phyloP scores from a whole-genome alignment of 2,113 vertebrate genomes.

The Hemiprocne comata region DNA sequence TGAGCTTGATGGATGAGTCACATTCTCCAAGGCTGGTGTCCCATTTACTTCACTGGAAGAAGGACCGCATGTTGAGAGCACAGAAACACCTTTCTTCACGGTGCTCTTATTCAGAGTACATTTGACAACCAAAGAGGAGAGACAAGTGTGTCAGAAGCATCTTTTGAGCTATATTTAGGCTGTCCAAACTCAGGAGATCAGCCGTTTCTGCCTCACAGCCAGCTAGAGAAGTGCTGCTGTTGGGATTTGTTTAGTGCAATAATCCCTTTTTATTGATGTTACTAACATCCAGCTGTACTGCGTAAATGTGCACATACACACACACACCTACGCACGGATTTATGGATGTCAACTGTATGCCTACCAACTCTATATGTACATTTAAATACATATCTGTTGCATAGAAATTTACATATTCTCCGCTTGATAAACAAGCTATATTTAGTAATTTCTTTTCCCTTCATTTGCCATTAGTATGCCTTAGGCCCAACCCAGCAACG shows the following conservation, averaged over 20 bases:
- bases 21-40: slow-evolving; percentile 13
- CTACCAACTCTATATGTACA: neutral
- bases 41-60: neutral
- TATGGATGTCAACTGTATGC: neutral
- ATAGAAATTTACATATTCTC: neutral
- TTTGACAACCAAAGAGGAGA: slow-evolving; percentile 3
- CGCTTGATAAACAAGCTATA: neutral
- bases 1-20: neutral
- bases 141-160: neutral
- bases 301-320: neutral
- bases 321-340: neutral
- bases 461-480: neutral
- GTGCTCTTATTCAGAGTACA: neutral
- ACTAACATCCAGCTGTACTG: neutral
- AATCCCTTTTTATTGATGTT: neutral
- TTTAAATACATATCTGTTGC: neutral
- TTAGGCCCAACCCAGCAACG: neutral
- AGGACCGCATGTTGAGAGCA: neutral
- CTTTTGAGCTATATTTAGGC: slow-evolving; percentile 32
- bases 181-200: neutral
- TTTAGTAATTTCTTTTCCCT: neutral
- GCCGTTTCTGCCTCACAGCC: neutral
- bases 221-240: neutral
- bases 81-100: neutral
- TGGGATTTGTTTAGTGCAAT: neutral